Percentiles rank a stretch among this genome's conserved stretches.
Conservation (phyloP, 2,797 vertebrate species). For the Holocentrus rufus region DNA sequence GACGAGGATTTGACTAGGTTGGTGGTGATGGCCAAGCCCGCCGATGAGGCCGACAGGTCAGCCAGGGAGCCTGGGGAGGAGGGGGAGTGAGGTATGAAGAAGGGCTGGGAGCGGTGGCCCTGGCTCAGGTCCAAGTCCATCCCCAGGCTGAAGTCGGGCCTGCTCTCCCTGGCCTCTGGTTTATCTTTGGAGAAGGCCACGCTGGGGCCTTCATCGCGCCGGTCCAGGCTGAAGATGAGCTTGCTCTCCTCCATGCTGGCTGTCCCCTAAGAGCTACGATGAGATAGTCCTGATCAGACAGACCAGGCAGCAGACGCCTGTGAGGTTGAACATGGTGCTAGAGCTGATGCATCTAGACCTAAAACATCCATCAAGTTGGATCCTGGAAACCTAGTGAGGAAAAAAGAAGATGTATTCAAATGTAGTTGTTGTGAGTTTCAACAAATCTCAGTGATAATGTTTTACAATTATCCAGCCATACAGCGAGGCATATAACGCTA, state of each 20-base stretch:
- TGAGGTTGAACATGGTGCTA: background rate
- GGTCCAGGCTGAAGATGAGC: slow-evolving; percentile 74
- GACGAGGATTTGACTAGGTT: slow-evolving; percentile 84
- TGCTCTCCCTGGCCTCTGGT: slow-evolving; percentile 30
- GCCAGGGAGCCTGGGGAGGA: slow-evolving; percentile 75
- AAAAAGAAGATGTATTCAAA: slow-evolving; percentile 13
- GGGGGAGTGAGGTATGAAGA: slow-evolving; percentile 68
- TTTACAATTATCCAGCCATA: background rate
- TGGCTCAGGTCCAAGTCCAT: slow-evolving; percentile 68
- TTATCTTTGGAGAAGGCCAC: slow-evolving; percentile 72
- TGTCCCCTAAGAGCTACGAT: slow-evolving; percentile 13
- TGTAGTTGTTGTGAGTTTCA: background rate
- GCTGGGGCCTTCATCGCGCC: slow-evolving; percentile 61
- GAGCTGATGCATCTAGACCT: background rate
- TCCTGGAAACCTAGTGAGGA: slow-evolving; percentile 37
- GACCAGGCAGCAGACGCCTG: background rate
- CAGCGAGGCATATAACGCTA: background rate
- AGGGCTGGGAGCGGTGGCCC: slow-evolving; percentile 48
- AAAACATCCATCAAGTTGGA: slow-evolving; percentile 23
- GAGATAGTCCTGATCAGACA: slow-evolving; percentile 14
- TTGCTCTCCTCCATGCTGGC: slow-evolving; percentile 75
- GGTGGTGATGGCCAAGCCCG: slow-evolving; percentile 48
- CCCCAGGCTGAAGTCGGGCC: slow-evolving; percentile 49
- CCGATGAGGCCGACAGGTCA: slow-evolving; percentile 69
- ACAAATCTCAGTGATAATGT: background rate